phyloP scores from a whole-genome alignment of 2,113 vertebrate species.

The Bubo blakistoni region DNA sequence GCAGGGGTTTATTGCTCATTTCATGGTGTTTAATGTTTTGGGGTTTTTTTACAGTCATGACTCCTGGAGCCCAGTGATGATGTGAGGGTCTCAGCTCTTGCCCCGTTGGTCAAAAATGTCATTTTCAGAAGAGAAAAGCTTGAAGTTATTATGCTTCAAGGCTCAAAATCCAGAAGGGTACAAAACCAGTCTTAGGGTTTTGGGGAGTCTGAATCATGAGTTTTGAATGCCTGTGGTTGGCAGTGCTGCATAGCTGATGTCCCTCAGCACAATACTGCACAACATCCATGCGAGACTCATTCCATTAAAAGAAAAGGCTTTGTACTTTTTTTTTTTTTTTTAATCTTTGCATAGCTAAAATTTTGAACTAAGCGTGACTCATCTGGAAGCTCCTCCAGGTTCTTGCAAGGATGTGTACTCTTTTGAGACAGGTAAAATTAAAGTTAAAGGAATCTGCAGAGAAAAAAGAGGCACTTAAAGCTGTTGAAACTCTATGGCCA shows the following conservation, averaged over 20 bases:
- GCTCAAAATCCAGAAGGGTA: conserved; percentile 20
- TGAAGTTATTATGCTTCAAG: neutral
- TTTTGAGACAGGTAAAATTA: neutral
- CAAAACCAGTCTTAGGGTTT: conserved; percentile 19
- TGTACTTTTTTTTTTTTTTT: neutral
- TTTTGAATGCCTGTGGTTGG: conserved; percentile 57
- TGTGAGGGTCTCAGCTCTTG: neutral
- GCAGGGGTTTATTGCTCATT: neutral
- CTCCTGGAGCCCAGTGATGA: neutral
- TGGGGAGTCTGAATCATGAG: conserved; percentile 50
- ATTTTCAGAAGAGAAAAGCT: neutral
- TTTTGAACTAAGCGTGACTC: rapidly evolving
- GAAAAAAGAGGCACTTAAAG: neutral
- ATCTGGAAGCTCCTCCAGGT: neutral
- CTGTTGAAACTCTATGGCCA: neutral
- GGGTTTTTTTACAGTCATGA: neutral
- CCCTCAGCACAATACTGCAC: conserved; percentile 32
- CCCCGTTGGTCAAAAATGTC: neutral
- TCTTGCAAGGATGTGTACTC: neutral
- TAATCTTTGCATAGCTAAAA: neutral
- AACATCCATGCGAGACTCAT: neutral
- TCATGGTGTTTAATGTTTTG: neutral
- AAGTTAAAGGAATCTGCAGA: neutral
- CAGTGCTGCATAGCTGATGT: conserved; percentile 17
- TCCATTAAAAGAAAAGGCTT: conserved; percentile 2